Evolutionary conservation across 2,113 vertebrate genomes (phyloP), one percentile per base, ranked within the genome.

Genomic region (Cololabis saira): DNA sequence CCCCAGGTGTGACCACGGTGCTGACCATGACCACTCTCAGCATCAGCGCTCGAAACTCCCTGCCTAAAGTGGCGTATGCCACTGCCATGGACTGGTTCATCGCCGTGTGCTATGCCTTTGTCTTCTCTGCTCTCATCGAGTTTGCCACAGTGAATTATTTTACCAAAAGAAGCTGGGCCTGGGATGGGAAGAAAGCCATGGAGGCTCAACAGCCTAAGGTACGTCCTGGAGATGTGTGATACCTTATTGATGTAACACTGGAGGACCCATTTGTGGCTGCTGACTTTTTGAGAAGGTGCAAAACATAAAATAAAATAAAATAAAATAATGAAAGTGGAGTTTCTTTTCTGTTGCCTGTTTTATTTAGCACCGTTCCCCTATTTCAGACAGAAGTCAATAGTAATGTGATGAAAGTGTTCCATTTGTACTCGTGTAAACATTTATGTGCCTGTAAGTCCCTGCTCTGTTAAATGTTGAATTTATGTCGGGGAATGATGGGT

Each of bases 21-120:
- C 93, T 99, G 74, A 99, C 98, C 75, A 99, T 99, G 97, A 99
- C 97, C 7, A 99, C 97, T 0, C 93, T 99, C 69, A 98, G 97
- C 84, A 99, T 99, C 91, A 99, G 97, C 22, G 97, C 97, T 59
- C 93, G 97, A 27, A 99, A 97, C 90, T 99, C 97, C 14, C 89
- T 99, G 80, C 98, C 97, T 21, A 98, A 99, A 90, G 98, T 99
- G 90, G 96, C 97, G 8, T 99, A 99, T 0, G 98, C 97, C 30
- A 99, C 98, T 0, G 97, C 98, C 41, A 99, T 99, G 97, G 98
- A 99, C 92, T 99, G 98, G 98, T 99, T 99, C 85, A 99, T 99
- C 17, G 97, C 98, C 0, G 97, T 99, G 57, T 99, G 96, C 86
- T 98, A 99, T 1, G 96, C 96, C 48, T 99, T 99, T 12, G 98